Percentiles rank a stretch among this genome's conserved stretches.
Evolutionary conservation across 2,888 invertebrate genomes (phyloP).

Genomic region (Eupelmus urozonus): DNA sequence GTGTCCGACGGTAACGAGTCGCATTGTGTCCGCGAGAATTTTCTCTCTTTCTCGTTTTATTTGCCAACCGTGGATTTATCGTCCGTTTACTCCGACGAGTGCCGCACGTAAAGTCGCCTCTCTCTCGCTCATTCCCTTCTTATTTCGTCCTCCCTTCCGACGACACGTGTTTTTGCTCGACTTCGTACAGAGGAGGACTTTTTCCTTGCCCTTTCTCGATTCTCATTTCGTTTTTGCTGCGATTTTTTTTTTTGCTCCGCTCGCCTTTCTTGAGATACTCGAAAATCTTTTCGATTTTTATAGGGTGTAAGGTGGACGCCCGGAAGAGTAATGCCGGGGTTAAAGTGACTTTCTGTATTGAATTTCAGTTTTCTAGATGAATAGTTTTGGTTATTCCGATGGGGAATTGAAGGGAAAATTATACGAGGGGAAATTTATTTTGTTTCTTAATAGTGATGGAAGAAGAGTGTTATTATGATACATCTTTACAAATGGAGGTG

Average conservation of each 20-base stretch:
- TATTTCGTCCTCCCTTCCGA: conserved; percentile 39
- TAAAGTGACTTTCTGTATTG: conserved; percentile 9
- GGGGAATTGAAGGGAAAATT: neutral
- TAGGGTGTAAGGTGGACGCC: neutral
- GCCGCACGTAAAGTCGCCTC: conserved; percentile 55
- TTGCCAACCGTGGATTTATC: conserved; percentile 68
- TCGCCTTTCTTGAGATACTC: conserved; percentile 6
- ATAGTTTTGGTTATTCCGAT: neutral
- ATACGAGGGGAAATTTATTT: neutral
- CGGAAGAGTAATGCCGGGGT: conserved; percentile 2
- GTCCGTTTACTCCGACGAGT: conserved; percentile 68
- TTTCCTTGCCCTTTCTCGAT: neutral
- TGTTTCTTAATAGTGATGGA: neutral
- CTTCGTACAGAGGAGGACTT: neutral
- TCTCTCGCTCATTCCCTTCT: conserved; percentile 31
- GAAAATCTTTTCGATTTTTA: conserved; percentile 32
- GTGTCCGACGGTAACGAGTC: conserved; percentile 64
- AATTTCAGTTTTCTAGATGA: neutral
- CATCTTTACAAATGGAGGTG: no score
- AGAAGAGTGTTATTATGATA: no score
- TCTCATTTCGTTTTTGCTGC: conserved; percentile 43
- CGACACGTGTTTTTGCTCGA: conserved; percentile 51
- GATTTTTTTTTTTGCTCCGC: conserved; percentile 14
- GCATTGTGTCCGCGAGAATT: conserved; percentile 61
- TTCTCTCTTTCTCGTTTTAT: conserved; percentile 64